Evolutionary conservation across 2,888 invertebrate genomes (phyloP).

Genomic region (Tyria jacobaeae): DNA sequence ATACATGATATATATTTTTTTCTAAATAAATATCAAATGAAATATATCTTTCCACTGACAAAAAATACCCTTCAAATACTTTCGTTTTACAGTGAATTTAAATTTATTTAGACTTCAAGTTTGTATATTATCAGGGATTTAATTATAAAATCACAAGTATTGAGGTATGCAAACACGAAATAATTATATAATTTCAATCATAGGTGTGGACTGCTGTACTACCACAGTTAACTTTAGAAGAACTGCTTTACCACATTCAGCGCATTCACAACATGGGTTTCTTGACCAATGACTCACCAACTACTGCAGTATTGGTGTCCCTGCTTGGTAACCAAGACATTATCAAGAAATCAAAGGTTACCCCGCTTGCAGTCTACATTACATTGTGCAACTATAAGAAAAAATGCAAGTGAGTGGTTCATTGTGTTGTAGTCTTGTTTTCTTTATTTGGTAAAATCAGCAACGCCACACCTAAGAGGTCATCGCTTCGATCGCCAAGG

Average conservation of each 20-base stretch:
- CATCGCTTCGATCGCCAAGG: too few relatives aligned
- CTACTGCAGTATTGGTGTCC: constrained; percentile 83
- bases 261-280: constrained; percentile 88
- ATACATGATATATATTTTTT: too few relatives aligned
- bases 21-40: too few relatives aligned
- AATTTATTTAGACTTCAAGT: too few relatives aligned
- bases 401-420: constrained; percentile 85
- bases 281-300: constrained; percentile 80
- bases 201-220: constrained; percentile 89
- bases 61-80: too few relatives aligned
- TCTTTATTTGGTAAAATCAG: background rate
- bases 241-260: constrained; percentile 84
- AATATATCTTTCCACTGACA: too few relatives aligned
- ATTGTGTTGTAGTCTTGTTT: background rate
- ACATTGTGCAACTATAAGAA: constrained; percentile 87
- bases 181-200: too few relatives aligned
- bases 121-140: too few relatives aligned
- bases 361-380: constrained; percentile 86
- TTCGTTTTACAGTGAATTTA: too few relatives aligned
- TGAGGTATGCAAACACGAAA: too few relatives aligned
- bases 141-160: too few relatives aligned
- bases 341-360: constrained; percentile 74
- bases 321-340: constrained; percentile 80
- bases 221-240: constrained; percentile 81
- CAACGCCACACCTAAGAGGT: too few relatives aligned